Evolutionary conservation across 2,113 vertebrate species (phyloP).

Genomic region (Corynorhinus townsendii): DNA sequence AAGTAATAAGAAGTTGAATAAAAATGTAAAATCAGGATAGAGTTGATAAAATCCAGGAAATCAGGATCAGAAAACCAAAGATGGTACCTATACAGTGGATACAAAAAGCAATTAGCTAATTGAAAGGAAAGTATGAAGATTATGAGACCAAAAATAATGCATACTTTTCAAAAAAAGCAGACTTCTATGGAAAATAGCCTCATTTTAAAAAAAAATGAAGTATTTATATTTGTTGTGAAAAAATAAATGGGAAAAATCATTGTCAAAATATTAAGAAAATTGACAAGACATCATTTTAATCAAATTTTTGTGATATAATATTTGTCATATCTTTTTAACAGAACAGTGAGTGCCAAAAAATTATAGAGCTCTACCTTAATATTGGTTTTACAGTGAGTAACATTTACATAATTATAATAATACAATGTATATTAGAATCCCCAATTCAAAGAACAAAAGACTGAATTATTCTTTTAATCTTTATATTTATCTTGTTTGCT

Average conservation of each 20-base stretch:
- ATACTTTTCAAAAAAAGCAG: background rate
- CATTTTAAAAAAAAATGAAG: background rate
- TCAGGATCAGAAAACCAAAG: background rate
- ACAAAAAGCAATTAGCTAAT: background rate
- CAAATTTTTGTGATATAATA: background rate
- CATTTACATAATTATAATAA: background rate
- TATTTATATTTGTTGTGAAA: too few species aligned
- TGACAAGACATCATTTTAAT: background rate
- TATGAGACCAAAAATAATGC: background rate
- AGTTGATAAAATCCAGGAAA: background rate
- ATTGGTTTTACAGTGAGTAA: background rate
- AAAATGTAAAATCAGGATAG: background rate
- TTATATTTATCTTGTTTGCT: background rate
- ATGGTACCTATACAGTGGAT: background rate
- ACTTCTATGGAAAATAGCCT: background rate
- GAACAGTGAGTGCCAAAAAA: background rate
- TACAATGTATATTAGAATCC: background rate
- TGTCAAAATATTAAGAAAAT: background rate
- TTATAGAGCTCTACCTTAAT: background rate
- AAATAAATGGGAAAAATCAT: background rate
- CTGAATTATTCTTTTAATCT: background rate
- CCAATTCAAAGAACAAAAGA: background rate
- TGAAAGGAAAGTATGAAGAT: background rate
- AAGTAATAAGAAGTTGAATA: background rate
- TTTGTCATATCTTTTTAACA: background rate